Evolutionary conservation across 2,113 vertebrate species (phyloP).

Genomic region (Gobio gobio): DNA sequence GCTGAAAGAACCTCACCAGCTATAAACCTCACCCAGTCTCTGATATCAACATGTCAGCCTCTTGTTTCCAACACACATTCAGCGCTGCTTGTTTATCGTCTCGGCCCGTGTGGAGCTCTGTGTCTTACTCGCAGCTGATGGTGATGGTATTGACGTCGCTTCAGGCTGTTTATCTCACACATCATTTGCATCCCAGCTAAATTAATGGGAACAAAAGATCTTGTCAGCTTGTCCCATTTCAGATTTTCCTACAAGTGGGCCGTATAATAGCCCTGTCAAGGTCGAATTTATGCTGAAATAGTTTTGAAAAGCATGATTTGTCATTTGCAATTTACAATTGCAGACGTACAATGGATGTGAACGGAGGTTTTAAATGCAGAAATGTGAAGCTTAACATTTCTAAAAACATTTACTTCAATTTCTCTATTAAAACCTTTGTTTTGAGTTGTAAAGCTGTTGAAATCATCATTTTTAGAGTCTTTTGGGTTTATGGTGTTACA

Average conservation of each 20-base stretch:
- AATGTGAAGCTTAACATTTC: neutral
- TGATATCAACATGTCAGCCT: neutral
- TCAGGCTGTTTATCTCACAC: constrained; percentile 36
- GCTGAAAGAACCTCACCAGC: constrained; percentile 19
- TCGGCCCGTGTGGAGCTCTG: neutral
- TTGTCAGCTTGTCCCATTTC: constrained; percentile 38
- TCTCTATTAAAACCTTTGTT: neutral
- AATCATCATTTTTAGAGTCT: neutral
- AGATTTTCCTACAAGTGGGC: constrained; percentile 51
- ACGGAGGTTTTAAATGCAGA: neutral
- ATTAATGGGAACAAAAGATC: constrained; percentile 32
- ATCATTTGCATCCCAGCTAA: constrained; percentile 21
- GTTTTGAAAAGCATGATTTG: neutral
- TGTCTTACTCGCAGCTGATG: neutral
- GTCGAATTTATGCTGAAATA: constrained; percentile 4
- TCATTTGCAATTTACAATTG: neutral
- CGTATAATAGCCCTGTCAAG: constrained; percentile 48
- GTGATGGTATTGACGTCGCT: constrained; percentile 47
- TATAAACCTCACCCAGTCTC: neutral
- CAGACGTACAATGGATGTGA: neutral
- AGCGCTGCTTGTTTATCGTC: neutral
- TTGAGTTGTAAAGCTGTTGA: neutral
- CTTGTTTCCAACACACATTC: constrained; percentile 6
- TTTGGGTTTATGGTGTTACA: neutral
- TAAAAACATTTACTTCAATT: neutral